Conservation (phyloP, 2,888 invertebrate genomes). For the Pelosia muscerda region DNA sequence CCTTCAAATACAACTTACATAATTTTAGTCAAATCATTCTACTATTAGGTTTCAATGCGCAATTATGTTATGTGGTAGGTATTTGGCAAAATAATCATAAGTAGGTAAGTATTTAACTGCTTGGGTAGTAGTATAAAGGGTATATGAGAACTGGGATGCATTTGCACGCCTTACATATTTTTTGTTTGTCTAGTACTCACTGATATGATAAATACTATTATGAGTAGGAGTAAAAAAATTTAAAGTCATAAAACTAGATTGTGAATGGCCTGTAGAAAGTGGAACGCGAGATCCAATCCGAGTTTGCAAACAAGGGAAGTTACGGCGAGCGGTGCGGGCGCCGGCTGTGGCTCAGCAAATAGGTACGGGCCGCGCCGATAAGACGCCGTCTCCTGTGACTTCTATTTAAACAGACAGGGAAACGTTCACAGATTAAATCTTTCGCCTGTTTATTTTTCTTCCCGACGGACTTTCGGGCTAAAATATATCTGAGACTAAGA, state of each 20-base stretch:
- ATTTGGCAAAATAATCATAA: background rate
- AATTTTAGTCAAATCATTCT: background rate
- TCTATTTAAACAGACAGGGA: constrained; percentile 83
- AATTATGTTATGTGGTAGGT: background rate
- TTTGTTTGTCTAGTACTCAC: background rate
- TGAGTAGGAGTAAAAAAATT: constrained; percentile 75
- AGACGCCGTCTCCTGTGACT: constrained; percentile 82
- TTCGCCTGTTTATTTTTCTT: constrained; percentile 79
- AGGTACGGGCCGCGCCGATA: constrained; percentile 79
- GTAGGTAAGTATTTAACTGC: background rate
- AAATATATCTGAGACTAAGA: constrained; percentile 72
- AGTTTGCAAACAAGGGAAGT: constrained; percentile 87
- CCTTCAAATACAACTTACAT: constrained; percentile 30
- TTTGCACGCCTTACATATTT: background rate
- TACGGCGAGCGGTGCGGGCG: constrained; percentile 70
- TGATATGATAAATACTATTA: constrained; percentile 38
- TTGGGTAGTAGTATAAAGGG: background rate
- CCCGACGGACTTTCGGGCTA: constrained; percentile 67
- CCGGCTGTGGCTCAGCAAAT: constrained; percentile 75
- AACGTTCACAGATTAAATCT: constrained; percentile 83
- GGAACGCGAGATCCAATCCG: constrained; percentile 84
- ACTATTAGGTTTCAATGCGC: background rate
- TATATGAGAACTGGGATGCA: background rate
- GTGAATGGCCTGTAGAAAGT: constrained; percentile 82
- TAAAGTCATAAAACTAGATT: constrained; percentile 85